phyloP scores from a whole-genome alignment of 2,888 invertebrate species.

The Eupithecia insigniata region DNA sequence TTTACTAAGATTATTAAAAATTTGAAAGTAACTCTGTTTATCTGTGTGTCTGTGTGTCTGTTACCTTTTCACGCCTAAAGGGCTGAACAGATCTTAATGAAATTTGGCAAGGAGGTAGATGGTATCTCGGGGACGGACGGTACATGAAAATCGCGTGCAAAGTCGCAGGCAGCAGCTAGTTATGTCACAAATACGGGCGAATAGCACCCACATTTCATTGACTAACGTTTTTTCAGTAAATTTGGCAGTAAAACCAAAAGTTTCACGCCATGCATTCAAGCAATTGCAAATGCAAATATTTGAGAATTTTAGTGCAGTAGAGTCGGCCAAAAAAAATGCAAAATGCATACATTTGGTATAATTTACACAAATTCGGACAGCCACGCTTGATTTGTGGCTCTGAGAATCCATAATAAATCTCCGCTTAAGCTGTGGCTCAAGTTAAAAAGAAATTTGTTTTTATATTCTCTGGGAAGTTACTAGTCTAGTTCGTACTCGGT shows the following conservation, averaged over 20 bases:
- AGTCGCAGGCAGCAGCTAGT: too few species aligned
- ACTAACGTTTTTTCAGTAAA: not conserved
- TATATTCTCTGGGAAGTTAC: constrained; percentile 19
- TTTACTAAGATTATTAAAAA: too few species aligned
- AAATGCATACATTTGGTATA: constrained; percentile 56
- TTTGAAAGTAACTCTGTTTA: too few species aligned
- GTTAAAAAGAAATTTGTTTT: constrained; percentile 32
- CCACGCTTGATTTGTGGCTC: constrained; percentile 72
- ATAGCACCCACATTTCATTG: not conserved
- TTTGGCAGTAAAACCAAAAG: constrained; percentile 19
- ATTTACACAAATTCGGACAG: constrained; percentile 73
- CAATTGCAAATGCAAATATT: constrained; percentile 43
- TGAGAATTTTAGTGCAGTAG: constrained; percentile 54
- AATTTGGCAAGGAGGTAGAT: too few species aligned
- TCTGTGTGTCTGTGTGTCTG: too few species aligned
- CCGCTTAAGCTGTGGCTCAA: constrained; percentile 51
- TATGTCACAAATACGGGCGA: not conserved
- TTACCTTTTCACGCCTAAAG: too few species aligned
- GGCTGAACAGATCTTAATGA: too few species aligned
- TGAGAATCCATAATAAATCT: constrained; percentile 73
- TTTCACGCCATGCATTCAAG: constrained; percentile 23
- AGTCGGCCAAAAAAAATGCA: constrained; percentile 55
- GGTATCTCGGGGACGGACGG: too few species aligned
- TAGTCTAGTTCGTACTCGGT: constrained; percentile 26
- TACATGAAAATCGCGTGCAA: too few species aligned